Evolutionary conservation across 2,113 vertebrate genomes (phyloP).

Genomic region (Stegostoma tigrinum): DNA sequence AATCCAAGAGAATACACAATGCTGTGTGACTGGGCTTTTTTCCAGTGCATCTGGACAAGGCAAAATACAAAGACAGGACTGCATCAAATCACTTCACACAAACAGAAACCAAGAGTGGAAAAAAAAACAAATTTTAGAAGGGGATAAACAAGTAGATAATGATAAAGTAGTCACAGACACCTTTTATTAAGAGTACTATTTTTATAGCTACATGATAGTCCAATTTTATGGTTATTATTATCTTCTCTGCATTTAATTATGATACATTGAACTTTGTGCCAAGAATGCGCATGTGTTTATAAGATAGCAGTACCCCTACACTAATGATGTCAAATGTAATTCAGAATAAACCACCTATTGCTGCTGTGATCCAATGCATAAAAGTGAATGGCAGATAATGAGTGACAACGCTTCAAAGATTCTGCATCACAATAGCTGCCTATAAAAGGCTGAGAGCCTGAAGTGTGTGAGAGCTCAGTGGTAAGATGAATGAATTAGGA

Average conservation of each 20-base stretch:
- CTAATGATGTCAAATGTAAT: constrained; percentile 19
- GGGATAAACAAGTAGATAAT: not conserved
- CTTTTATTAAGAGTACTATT: not conserved
- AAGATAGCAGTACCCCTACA: not conserved
- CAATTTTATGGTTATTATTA: not conserved
- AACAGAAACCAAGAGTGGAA: not conserved
- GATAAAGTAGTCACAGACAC: not conserved
- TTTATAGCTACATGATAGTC: not conserved
- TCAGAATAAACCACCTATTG: not conserved
- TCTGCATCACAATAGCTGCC: constrained; percentile 30
- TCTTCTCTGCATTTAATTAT: not conserved
- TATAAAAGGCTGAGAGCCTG: constrained; percentile 23
- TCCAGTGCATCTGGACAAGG: not conserved
- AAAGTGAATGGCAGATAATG: constrained; percentile 31
- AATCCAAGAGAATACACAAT: not conserved
- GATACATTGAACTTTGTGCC: not conserved
- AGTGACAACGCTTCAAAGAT: constrained; percentile 29
- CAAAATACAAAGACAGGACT: not conserved
- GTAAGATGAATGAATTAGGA: constrained; percentile 30
- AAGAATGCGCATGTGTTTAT: not conserved
- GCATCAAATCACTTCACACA: not conserved
- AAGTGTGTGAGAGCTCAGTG: constrained; percentile 32
- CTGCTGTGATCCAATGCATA: not conserved
- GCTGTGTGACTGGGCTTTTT: not conserved
- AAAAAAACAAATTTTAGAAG: not conserved